Evolutionary conservation across 2,888 invertebrate genomes (phyloP).

Genomic region (Andrena fulva): DNA sequence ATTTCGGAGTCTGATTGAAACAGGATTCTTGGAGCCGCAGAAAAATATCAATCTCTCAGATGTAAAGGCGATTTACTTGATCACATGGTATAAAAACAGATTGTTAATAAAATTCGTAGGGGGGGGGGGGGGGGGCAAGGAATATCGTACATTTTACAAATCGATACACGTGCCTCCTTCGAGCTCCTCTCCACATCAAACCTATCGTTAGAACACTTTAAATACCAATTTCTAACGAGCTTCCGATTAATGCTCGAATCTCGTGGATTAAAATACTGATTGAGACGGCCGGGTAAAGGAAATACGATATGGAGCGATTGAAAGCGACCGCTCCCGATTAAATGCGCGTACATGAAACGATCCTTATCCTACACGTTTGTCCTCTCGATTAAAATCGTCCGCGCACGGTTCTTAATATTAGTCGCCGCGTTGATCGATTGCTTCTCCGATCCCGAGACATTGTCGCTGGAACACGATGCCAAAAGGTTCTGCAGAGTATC

Average conservation of each 20-base stretch:
- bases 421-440: neutral
- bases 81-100: constrained; percentile 57
- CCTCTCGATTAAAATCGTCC: neutral
- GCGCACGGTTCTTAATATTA: neutral
- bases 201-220: neutral
- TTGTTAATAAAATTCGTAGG: constrained; percentile 43
- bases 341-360: neutral
- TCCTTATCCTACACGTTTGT: constrained; percentile 12
- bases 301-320: neutral
- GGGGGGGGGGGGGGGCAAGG: neutral
- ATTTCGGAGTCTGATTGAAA: neutral
- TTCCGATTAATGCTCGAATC: neutral
- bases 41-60: constrained; percentile 33
- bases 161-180: neutral
- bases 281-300: constrained; percentile 13
- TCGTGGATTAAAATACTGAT: constrained; percentile 36
- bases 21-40: constrained; percentile 18
- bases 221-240: neutral
- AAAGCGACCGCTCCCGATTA: constrained; percentile 2
- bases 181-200: neutral
- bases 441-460: constrained; percentile 49
- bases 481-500: constrained; percentile 17
- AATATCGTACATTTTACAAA: constrained; percentile 13
- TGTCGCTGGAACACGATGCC: constrained; percentile 52
- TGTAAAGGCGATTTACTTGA: constrained; percentile 52